Percentiles rank a stretch among this genome's conserved stretches.
phyloP scores from a whole-genome alignment of 2,113 vertebrate species.

The Euleptes europaea region DNA sequence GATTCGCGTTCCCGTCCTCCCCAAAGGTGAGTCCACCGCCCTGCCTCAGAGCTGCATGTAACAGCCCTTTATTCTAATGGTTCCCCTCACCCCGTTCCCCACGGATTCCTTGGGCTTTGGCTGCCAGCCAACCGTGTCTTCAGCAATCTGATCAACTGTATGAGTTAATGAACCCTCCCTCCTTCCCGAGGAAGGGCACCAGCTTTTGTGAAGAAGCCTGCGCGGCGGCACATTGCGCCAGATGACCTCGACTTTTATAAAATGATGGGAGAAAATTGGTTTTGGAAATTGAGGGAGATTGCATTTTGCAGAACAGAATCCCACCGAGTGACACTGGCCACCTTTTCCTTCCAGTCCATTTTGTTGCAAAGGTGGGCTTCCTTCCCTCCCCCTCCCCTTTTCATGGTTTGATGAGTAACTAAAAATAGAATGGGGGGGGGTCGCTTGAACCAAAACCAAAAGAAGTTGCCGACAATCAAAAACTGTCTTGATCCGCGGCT shows the following conservation, averaged over 20 bases:
- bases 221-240: slow-evolving; percentile 66
- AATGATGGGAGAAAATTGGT: slow-evolving; percentile 76
- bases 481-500: neutral
- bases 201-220: slow-evolving; percentile 63
- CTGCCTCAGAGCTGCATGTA: neutral
- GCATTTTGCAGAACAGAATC: slow-evolving; percentile 65
- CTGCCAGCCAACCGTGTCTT: slow-evolving; percentile 55
- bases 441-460: slow-evolving; percentile 47
- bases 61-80: slow-evolving; percentile 37
- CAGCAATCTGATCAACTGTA: slow-evolving; percentile 64
- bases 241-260: slow-evolving; percentile 73
- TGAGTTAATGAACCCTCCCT: slow-evolving; percentile 71
- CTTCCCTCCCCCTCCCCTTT: neutral
- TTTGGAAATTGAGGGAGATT: slow-evolving; percentile 74
- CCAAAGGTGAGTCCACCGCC: slow-evolving; percentile 44
- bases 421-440: slow-evolving; percentile 47
- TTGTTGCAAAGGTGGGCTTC: slow-evolving; percentile 42
- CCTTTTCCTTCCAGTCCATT: slow-evolving; percentile 67
- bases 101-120: slow-evolving; percentile 57
- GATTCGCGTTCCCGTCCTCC: slow-evolving; percentile 7
- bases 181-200: slow-evolving; percentile 61
- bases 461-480: slow-evolving; percentile 54
- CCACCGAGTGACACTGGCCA: slow-evolving; percentile 57
- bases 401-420: slow-evolving; percentile 51
- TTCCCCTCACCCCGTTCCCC: slow-evolving; percentile 45